Evolutionary conservation across 2,888 invertebrate species (phyloP).

Genomic region (Lymantria dispar): DNA sequence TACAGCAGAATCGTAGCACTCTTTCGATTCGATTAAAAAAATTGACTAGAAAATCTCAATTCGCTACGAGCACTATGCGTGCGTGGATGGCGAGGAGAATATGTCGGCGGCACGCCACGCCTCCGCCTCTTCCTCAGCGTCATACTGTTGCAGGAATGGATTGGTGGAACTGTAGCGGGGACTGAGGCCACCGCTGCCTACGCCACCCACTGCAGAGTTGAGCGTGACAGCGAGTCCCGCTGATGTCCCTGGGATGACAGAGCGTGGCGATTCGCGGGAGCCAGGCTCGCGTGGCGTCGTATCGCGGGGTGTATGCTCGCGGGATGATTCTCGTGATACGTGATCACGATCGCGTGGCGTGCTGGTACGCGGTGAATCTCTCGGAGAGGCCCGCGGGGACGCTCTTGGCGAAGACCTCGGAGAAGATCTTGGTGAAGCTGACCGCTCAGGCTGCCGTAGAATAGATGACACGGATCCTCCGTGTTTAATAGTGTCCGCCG

Average conservation of each 20-base stretch:
- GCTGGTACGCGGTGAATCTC: conserved; percentile 65
- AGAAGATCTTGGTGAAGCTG: conserved; percentile 63
- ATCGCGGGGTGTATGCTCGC: conserved; percentile 54
- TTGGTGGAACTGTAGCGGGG: conserved; percentile 81
- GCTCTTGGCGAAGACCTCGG: conserved; percentile 64
- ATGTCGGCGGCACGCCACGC: conserved; percentile 75
- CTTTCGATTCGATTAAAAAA: conserved; percentile 75
- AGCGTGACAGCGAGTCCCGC: conserved; percentile 85
- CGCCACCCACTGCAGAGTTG: conserved; percentile 55
- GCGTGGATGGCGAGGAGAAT: conserved; percentile 73
- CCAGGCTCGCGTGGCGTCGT: conserved; percentile 40
- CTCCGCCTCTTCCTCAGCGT: conserved; percentile 76
- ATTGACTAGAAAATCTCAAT: conserved; percentile 81
- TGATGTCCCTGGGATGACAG: conserved; percentile 81
- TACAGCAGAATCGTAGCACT: conserved; percentile 78
- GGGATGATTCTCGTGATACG: conserved; percentile 62
- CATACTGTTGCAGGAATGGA: conserved; percentile 83
- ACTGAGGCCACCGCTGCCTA: conserved; percentile 39
- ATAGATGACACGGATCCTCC: conserved; percentile 76
- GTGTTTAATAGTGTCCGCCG: conserved; percentile 89
- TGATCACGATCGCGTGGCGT: conserved; percentile 54
- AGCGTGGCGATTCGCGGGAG: conserved; percentile 44
- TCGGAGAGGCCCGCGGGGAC: conserved; percentile 56
- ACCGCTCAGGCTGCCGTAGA: conserved; percentile 69
- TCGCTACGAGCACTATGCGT: conserved; percentile 76